Conservation (phyloP, 1,140 invertebrate genomes). For the Catajapyx aquilonaris region DNA sequence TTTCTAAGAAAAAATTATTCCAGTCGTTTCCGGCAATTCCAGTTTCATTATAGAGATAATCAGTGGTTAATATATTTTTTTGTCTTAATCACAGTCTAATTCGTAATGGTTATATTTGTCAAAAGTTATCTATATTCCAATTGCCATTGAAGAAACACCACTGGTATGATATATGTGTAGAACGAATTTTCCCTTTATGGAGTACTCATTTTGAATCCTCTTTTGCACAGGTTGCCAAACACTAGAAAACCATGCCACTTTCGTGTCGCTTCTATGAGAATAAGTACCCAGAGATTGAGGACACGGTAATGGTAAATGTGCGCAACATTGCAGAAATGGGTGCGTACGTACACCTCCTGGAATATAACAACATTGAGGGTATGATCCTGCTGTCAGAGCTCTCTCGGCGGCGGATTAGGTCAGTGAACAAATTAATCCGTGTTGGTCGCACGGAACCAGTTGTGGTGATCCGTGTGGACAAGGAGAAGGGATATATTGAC, state of each 20-base stretch:
- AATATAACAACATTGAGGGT: slow-evolving; percentile 98
- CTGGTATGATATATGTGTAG: too few species aligned
- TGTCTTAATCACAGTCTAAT: too few species aligned
- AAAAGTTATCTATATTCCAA: too few species aligned
- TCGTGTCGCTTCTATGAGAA: slow-evolving; percentile 95
- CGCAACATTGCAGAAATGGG: slow-evolving; percentile 98
- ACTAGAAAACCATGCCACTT: slow-evolving; percentile 49
- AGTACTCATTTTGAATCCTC: too few species aligned
- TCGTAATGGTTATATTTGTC: too few species aligned
- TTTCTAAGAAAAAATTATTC: too few species aligned
- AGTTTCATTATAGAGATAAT: too few species aligned
- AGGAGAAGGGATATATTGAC: slow-evolving; percentile 99
- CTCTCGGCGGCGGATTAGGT: slow-evolving; percentile 92
- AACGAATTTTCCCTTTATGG: too few species aligned
- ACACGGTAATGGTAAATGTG: slow-evolving; percentile 99
- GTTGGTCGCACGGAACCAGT: slow-evolving; percentile 98
- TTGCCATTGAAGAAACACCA: too few species aligned
- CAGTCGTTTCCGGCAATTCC: too few species aligned
- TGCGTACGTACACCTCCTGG: slow-evolving; percentile 90
- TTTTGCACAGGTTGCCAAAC: slow-evolving; percentile 17
- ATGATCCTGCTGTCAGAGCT: slow-evolving; percentile 91
- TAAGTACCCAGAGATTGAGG: slow-evolving; percentile 95
- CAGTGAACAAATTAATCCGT: slow-evolving; percentile 97
- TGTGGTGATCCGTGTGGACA: slow-evolving; percentile 97
- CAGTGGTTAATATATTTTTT: too few species aligned